Conservation (phyloP, 2,113 vertebrate species). For the Pelusios castaneus region DNA sequence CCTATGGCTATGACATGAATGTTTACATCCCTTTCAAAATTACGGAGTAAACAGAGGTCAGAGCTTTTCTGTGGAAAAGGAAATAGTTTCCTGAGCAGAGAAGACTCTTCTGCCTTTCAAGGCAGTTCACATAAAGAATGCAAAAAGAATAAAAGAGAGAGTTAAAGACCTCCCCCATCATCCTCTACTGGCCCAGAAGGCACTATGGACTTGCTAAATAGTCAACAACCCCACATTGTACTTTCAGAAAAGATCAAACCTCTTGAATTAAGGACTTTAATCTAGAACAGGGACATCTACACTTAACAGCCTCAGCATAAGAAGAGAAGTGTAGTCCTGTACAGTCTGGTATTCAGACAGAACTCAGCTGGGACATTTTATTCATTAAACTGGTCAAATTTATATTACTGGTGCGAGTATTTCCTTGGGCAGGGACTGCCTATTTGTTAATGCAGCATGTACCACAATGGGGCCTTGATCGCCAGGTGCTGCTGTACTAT, state of each 20-base stretch:
- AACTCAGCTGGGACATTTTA: not conserved
- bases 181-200: not conserved
- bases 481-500: not conserved
- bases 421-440: not conserved
- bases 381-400: not conserved
- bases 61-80: not conserved
- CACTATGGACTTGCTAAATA: not conserved
- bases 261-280: not conserved
- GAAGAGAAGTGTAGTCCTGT: not conserved
- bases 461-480: not conserved
- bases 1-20: not conserved
- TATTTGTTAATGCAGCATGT: not conserved
- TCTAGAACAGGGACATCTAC: not conserved
- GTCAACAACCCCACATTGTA: not conserved
- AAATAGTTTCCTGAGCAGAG: not conserved
- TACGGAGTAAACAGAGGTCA: not conserved
- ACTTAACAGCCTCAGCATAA: not conserved
- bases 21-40: not conserved
- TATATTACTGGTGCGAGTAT: not conserved
- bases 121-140: not conserved
- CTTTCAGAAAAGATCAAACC: not conserved
- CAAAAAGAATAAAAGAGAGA: not conserved
- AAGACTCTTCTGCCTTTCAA: not conserved
- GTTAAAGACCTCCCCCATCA: not conserved
- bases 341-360: not conserved